phyloP scores from a whole-genome alignment of 1,140 invertebrate species.

The Aphidius gifuensis region DNA sequence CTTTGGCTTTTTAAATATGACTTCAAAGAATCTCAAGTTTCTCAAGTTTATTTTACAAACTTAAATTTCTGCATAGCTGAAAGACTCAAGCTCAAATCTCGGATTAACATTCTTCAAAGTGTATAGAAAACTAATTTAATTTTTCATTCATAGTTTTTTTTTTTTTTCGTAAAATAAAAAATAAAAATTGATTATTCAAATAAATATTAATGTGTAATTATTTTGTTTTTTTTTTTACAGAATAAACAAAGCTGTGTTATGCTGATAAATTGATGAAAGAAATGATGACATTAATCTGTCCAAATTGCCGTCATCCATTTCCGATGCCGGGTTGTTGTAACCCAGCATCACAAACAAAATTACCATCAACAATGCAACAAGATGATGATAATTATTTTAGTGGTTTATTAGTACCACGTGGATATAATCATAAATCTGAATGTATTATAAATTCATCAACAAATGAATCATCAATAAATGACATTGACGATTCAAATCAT shows the following conservation, averaged over 20 bases:
- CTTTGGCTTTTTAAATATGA: too few species aligned
- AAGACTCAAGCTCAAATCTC: too few species aligned
- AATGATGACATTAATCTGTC: conserved; percentile 57
- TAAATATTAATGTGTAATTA: neutral
- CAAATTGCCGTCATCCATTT: conserved; percentile 64
- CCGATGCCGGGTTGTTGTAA: conserved; percentile 41
- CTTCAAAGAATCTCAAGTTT: too few species aligned
- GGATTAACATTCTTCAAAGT: neutral
- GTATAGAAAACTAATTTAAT: too few species aligned
- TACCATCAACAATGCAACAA: neutral
- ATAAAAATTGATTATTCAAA: neutral
- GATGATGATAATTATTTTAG: conserved; percentile 27
- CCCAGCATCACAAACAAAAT: conserved; percentile 14
- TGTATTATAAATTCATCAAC: conserved; percentile 41
- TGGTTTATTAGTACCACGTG: conserved; percentile 31
- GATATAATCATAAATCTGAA: conserved; percentile 31
- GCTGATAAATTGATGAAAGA: conserved; percentile 17
- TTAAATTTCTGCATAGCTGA: too few species aligned
- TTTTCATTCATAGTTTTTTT: neutral
- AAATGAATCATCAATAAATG: neutral
- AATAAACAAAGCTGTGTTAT: conserved; percentile 18
- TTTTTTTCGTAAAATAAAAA: neutral
- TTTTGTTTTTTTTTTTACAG: conserved; percentile 17
- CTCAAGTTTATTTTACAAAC: too few species aligned
- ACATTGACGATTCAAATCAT: neutral